Conservation (phyloP, 2,797 vertebrate genomes). For the Coreius guichenoti region DNA sequence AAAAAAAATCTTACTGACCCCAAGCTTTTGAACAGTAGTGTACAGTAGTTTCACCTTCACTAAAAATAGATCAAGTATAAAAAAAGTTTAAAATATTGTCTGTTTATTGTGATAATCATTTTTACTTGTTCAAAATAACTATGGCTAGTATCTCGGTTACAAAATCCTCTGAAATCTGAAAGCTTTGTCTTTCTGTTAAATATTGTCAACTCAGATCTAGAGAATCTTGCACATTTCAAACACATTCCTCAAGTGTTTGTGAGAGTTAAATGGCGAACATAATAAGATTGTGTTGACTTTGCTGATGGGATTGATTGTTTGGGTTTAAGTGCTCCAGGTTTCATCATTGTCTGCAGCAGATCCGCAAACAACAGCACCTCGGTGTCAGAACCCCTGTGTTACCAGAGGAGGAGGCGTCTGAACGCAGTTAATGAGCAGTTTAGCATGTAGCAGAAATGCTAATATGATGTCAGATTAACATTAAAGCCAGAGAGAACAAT, state of each 20-base stretch:
- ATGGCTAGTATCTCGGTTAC: neutral
- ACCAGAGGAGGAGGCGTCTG: neutral
- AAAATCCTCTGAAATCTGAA: neutral
- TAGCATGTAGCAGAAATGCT: neutral
- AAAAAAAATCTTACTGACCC: too few relatives aligned
- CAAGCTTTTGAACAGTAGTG: neutral
- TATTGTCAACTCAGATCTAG: neutral
- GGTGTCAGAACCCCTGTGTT: neutral
- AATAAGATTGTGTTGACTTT: neutral
- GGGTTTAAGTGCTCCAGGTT: neutral
- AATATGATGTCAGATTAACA: conserved; percentile 9
- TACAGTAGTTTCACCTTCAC: neutral
- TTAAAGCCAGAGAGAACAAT: neutral
- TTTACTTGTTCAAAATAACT: neutral
- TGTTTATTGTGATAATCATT: neutral
- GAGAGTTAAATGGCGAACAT: neutral
- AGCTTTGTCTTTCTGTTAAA: neutral
- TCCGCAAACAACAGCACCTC: neutral
- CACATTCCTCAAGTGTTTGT: conserved; percentile 3
- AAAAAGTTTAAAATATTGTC: neutral
- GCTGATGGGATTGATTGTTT: conserved; percentile 19
- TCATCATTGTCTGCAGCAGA: neutral
- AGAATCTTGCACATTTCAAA: neutral
- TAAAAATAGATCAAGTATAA: neutral
- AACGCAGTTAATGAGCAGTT: neutral